phyloP scores from a whole-genome alignment of 1,140 invertebrate genomes.

The Leguminivora glycinivorella region DNA sequence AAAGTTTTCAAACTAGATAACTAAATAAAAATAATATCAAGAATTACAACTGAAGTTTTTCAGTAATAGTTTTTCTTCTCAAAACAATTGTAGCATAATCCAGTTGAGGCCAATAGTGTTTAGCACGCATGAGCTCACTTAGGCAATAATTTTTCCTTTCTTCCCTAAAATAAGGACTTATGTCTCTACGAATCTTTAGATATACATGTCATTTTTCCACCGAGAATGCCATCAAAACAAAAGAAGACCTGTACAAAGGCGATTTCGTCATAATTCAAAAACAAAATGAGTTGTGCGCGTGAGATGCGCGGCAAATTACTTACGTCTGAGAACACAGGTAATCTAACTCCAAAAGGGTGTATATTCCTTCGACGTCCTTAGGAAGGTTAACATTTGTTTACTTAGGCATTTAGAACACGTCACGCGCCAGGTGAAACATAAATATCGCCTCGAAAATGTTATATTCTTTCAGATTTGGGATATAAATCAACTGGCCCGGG shows the following conservation, averaged over 20 bases:
- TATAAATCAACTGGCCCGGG: neutral
- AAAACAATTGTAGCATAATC: neutral
- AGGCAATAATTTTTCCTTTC: slow-evolving; percentile 1
- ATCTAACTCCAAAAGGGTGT: neutral
- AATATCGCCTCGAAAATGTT: slow-evolving; percentile 24
- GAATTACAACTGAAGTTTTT: neutral
- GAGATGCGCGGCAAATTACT: slow-evolving; percentile 18
- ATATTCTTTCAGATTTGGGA: slow-evolving; percentile 24
- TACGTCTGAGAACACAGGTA: neutral
- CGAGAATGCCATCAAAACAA: slow-evolving; percentile 17
- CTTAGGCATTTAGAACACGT: neutral
- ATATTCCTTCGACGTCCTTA: neutral
- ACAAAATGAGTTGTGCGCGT: slow-evolving; percentile 28
- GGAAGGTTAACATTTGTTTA: neutral
- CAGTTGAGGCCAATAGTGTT: neutral
- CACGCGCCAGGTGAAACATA: slow-evolving; percentile 25
- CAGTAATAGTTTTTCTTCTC: neutral
- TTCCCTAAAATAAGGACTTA: neutral
- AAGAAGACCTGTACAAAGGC: slow-evolving; percentile 14
- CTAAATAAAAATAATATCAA: neutral
- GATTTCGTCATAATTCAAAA: slow-evolving; percentile 16
- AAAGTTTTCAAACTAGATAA: neutral
- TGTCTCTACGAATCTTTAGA: neutral
- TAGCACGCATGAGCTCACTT: neutral
- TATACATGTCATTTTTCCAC: neutral